Evolutionary conservation across 2,888 invertebrate species (phyloP).

Genomic region (Tachina grossa): DNA sequence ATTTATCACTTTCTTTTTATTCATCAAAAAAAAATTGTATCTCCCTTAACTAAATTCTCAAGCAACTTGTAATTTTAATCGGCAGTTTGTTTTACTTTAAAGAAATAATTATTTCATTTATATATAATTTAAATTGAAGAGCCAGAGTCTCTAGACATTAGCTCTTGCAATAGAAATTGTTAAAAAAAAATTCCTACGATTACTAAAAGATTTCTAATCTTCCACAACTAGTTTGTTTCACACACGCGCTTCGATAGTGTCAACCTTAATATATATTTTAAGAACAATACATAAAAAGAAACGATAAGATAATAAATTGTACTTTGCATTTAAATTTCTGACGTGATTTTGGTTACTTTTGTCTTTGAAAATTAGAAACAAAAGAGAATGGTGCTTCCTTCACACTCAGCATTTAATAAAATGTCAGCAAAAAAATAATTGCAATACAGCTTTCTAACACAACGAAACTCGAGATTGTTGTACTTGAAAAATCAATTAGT

Average conservation of each 20-base stretch:
- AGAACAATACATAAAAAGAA: conserved; percentile 20
- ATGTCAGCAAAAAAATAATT: too few relatives aligned
- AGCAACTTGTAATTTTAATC: too few relatives aligned
- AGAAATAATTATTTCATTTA: neutral
- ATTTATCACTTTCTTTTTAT: neutral
- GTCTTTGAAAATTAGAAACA: neutral
- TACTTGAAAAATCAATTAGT: too few relatives aligned
- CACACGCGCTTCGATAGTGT: conserved; percentile 4
- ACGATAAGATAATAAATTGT: conserved; percentile 18
- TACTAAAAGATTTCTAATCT: conserved; percentile 21
- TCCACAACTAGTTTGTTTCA: conserved; percentile 42
- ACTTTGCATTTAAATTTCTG: neutral
- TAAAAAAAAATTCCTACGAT: neutral
- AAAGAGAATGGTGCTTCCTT: neutral
- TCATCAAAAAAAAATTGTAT: neutral
- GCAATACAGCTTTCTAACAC: too few relatives aligned
- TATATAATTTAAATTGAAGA: neutral
- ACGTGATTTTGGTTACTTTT: conserved; percentile 15
- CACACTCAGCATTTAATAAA: too few relatives aligned
- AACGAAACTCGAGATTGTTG: too few relatives aligned
- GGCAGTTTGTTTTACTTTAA: neutral
- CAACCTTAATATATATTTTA: conserved; percentile 29
- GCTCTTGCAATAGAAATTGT: neutral
- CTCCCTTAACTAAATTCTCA: neutral
- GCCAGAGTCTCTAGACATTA: neutral